These are phyloP conservation scores for Epinotia brunnichana DNA, from an alignment of 2,888 invertebrate species.

Conservation along the genomic window DNA sequence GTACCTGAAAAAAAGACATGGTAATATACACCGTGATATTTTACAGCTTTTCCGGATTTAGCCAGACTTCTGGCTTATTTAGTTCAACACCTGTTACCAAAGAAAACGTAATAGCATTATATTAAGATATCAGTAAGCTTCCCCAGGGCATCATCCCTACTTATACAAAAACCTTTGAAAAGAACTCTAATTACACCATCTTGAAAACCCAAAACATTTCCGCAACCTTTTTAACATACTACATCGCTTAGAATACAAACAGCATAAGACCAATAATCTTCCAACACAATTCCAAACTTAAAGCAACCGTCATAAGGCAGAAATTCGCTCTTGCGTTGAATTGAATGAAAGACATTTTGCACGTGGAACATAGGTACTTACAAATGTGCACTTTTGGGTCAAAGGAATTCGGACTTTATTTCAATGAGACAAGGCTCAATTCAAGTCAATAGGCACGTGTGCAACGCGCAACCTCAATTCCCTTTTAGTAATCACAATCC, in stretches of 20 bases:
- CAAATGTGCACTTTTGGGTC: background rate
- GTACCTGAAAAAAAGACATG: no score
- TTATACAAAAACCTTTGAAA: conserved; percentile 15
- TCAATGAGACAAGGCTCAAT: background rate
- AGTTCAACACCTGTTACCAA: background rate
- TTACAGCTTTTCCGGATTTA: no score
- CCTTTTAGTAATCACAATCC: conserved; percentile 32
- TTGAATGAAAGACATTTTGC: background rate
- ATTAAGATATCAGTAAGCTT: conserved; percentile 12
- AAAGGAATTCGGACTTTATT: conserved; percentile 12
- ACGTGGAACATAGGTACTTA: background rate
- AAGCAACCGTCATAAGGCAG: background rate
- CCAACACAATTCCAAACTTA: background rate
- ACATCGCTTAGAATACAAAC: background rate
- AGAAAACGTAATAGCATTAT: conserved; percentile 1
- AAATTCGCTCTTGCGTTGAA: background rate
- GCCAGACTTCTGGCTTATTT: no score
- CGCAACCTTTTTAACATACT: conserved; percentile 15
- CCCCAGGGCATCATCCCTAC: conserved; percentile 8
- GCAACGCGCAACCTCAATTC: conserved; percentile 36
- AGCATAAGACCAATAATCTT: background rate
- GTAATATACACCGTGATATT: no score
- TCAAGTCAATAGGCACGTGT: background rate
- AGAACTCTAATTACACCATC: conserved; percentile 26
- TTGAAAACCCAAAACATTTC: conserved; percentile 29